Conservation (phyloP, 2,797 vertebrate genomes). For the Aphelocoma californica region DNA sequence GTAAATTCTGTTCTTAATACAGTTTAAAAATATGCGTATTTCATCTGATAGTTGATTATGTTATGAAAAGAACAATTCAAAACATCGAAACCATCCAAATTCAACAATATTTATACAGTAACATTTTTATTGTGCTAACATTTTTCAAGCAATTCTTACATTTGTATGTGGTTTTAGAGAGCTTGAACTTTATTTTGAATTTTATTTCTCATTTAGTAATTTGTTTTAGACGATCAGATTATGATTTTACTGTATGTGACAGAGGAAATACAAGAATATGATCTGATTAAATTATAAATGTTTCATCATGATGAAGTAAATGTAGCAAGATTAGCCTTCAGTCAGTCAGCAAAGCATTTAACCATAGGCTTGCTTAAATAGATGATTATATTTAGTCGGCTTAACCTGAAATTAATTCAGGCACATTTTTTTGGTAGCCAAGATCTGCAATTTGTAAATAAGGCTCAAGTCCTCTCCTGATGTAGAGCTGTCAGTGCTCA, state of each 20-base stretch:
- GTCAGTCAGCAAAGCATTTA: background rate
- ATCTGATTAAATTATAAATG: background rate
- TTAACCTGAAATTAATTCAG: background rate
- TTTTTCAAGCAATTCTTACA: background rate
- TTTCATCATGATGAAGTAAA: background rate
- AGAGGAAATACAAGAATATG: background rate
- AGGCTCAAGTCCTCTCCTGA: background rate
- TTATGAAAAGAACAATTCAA: background rate
- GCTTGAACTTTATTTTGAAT: background rate
- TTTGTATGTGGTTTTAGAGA: background rate
- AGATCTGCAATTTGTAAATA: background rate
- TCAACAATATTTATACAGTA: background rate
- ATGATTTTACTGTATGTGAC: background rate
- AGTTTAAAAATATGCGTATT: background rate
- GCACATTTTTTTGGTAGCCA: background rate
- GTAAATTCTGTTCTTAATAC: constrained; percentile 64
- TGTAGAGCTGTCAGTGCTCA: background rate
- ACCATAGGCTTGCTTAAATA: background rate
- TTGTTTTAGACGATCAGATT: background rate
- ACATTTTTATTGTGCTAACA: background rate
- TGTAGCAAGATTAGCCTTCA: background rate
- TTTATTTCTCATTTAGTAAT: background rate
- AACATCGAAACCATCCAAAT: background rate
- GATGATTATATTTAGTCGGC: background rate
- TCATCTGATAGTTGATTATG: background rate